Evolutionary conservation across 2,797 vertebrate genomes (phyloP).

Genomic region (Chelidonichthys spinosus): DNA sequence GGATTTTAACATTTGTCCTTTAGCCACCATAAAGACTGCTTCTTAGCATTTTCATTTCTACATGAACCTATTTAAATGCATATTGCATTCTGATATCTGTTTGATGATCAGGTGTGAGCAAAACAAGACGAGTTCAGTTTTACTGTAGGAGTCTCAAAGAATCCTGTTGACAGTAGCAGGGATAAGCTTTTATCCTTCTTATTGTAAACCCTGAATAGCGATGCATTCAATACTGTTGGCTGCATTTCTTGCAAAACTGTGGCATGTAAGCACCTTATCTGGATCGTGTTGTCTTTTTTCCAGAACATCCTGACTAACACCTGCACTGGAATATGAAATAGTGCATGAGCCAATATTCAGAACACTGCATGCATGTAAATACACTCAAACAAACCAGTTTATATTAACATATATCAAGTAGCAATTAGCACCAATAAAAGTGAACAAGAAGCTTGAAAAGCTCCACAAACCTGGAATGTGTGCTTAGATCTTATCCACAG

Average conservation of each 20-base stretch:
- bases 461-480: conserved; percentile 42
- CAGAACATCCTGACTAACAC: conserved; percentile 27
- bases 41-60: conserved; percentile 40
- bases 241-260: conserved; percentile 32
- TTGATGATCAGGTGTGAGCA: conserved; percentile 27
- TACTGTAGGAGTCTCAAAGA: conserved; percentile 5
- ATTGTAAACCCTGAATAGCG: conserved; percentile 38
- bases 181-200: conserved; percentile 26
- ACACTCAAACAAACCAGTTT: conserved; percentile 9
- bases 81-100: conserved; percentile 11
- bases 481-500: conserved; percentile 48
- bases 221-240: not conserved
- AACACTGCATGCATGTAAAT: conserved; percentile 17
- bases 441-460: conserved; percentile 32
- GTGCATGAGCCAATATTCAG: not conserved
- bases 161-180: conserved; percentile 15
- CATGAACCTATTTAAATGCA: conserved; percentile 51
- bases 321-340: conserved; percentile 25
- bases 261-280: conserved; percentile 37
- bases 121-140: conserved; percentile 1
- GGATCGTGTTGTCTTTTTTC: conserved; percentile 32
- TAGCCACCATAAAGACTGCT: conserved; percentile 24
- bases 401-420: conserved; percentile 22
- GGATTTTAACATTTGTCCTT: conserved; percentile 51
- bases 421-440: conserved; percentile 45